Percentiles rank a stretch among this genome's conserved stretches.
phyloP scores from a whole-genome alignment of 64 coral and sea anemone genomes.

The Montipora sp. region DNA sequence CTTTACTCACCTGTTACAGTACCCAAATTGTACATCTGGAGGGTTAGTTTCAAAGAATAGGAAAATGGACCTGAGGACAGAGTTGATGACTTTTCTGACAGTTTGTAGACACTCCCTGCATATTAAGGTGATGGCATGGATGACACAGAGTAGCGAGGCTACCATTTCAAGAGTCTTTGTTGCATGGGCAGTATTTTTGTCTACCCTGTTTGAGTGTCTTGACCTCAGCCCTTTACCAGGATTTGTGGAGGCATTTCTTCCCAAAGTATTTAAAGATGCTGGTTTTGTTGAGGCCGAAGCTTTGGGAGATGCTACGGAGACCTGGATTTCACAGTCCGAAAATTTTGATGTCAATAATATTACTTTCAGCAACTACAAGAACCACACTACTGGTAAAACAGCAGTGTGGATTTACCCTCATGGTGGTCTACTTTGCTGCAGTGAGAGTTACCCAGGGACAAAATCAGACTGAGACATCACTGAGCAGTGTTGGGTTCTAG shows the following conservation, averaged over 20 bases:
- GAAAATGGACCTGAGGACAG: too few relatives aligned
- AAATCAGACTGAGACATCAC: constrained; percentile 71
- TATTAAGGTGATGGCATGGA: constrained; percentile 33
- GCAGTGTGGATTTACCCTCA: constrained; percentile 35
- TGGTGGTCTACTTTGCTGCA: constrained; percentile 18
- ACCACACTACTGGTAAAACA: constrained; percentile 53
- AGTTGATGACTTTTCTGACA: too few relatives aligned
- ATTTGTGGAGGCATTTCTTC: constrained; percentile 21
- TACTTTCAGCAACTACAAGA: constrained; percentile 39
- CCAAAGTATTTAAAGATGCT: not conserved
- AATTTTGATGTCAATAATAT: constrained; percentile 59
- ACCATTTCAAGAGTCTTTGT: constrained; percentile 35
- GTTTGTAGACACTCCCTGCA: not conserved
- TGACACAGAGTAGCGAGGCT: constrained; percentile 8
- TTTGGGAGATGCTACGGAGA: not conserved
- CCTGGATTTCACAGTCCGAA: not conserved
- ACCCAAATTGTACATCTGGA: too few relatives aligned
- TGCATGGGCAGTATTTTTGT: constrained; percentile 50
- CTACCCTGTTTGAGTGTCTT: constrained; percentile 31
- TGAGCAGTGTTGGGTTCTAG: constrained; percentile 51
- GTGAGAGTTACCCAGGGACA: constrained; percentile 41
- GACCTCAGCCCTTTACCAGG: constrained; percentile 39
- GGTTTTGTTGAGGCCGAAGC: not conserved
- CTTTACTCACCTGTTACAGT: too few relatives aligned
- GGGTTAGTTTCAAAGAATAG: too few relatives aligned